These are phyloP conservation scores for Upupa epops DNA, from an alignment of 2,113 vertebrate genomes.

Conservation along the genomic window DNA sequence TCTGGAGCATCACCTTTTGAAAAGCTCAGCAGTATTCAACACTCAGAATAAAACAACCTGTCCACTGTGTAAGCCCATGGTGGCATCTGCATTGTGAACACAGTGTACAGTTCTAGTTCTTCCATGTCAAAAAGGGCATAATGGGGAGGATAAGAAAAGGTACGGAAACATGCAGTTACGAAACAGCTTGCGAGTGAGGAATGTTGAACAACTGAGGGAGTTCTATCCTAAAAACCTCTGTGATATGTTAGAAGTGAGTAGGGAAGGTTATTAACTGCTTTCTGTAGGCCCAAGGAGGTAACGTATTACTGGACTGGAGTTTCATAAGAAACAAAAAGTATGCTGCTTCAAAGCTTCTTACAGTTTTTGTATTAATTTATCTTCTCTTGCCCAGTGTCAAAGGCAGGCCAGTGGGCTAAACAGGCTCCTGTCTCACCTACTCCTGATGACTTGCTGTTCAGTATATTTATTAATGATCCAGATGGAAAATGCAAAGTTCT, in stretches of 20 bases:
- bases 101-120: background rate
- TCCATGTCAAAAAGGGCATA: background rate
- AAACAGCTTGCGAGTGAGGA: background rate
- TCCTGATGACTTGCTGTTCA: background rate
- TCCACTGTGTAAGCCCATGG: background rate
- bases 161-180: background rate
- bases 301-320: background rate
- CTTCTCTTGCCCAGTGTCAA: background rate
- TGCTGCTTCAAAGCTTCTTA: background rate
- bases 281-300: background rate
- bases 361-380: background rate
- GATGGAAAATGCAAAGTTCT: background rate
- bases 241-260: background rate
- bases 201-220: background rate
- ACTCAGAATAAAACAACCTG: accelerated
- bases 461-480: background rate
- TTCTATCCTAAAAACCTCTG: background rate
- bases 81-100: background rate
- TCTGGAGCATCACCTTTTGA: background rate
- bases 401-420: background rate
- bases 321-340: background rate
- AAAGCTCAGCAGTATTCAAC: background rate
- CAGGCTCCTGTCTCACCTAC: background rate
- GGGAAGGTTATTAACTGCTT: background rate
- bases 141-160: background rate